These are phyloP conservation scores for Psammodynastes pulverulentus DNA, from an alignment of 2,113 vertebrate species.

Conservation along the genomic window DNA sequence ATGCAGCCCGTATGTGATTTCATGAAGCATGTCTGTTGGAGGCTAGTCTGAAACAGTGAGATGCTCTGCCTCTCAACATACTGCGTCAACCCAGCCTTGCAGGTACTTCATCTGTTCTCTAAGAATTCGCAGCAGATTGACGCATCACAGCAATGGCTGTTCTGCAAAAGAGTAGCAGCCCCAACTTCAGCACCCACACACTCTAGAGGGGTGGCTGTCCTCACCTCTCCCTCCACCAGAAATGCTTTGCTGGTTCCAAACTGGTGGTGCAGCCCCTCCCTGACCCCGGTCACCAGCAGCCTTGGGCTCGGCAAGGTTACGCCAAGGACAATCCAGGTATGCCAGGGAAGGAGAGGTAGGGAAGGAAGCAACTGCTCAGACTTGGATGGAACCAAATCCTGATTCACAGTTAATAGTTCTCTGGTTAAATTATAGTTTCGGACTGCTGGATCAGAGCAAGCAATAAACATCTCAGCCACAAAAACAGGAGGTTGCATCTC, in stretches of 20 bases:
- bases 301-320: background rate
- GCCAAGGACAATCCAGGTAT: background rate
- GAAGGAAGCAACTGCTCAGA: background rate
- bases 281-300: accelerated
- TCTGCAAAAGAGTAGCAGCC: background rate
- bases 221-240: background rate
- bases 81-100: too few relatives aligned
- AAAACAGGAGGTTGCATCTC: slow-evolving; percentile 46
- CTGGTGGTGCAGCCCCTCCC: background rate
- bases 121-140: background rate
- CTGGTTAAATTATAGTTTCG: slow-evolving; percentile 8
- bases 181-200: background rate
- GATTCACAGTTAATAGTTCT: background rate
- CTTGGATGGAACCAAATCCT: background rate
- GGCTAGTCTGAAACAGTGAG: too few relatives aligned
- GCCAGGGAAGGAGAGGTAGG: background rate
- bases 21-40: too few relatives aligned
- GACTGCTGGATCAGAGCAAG: background rate
- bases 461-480: slow-evolving; percentile 14
- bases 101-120: too few relatives aligned
- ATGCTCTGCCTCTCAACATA: too few relatives aligned
- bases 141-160: background rate
- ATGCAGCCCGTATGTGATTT: too few relatives aligned
- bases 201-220: background rate
- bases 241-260: background rate